A percentile compares a stretch with the other conserved stretches of the same genome.
These are phyloP conservation scores for Lepetodrilus schrolli DNA, from an alignment of 2,888 invertebrate species.

Conservation along the genomic window DNA sequence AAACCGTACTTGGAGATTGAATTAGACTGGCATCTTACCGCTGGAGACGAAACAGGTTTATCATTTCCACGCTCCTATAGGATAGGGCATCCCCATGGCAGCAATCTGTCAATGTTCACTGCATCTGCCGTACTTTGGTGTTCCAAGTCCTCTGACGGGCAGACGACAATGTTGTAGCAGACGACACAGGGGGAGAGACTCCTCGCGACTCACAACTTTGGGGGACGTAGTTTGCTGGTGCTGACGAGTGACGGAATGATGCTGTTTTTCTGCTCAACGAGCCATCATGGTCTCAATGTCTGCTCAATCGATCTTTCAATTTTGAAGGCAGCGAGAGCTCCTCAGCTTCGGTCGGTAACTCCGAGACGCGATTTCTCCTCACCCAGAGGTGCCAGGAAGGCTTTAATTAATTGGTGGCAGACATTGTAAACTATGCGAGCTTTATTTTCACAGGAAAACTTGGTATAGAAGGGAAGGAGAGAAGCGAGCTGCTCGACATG, in stretches of 20 bases:
- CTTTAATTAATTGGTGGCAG: slow-evolving; percentile 34
- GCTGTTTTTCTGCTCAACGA: neutral
- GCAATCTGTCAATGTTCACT: neutral
- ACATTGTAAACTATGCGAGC: slow-evolving; percentile 33
- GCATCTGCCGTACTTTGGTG: neutral
- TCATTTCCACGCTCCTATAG: slow-evolving; percentile 2
- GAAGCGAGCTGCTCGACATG: neutral
- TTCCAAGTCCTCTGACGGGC: neutral
- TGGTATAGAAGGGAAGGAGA: slow-evolving; percentile 25
- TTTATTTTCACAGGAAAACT: slow-evolving; percentile 41
- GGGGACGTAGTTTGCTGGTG: neutral
- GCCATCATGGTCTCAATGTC: slow-evolving; percentile 5
- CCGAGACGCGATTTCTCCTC: slow-evolving; percentile 7
- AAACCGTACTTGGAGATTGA: neutral
- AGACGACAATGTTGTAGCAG: slow-evolving; percentile 22
- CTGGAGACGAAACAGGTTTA: neutral
- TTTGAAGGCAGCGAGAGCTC: slow-evolving; percentile 3
- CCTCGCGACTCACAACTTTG: neutral
- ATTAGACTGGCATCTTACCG: slow-evolving; percentile 1
- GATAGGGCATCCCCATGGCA: slow-evolving; percentile 5
- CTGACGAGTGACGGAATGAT: slow-evolving; percentile 1
- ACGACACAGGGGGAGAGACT: neutral
- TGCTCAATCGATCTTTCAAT: slow-evolving; percentile 15
- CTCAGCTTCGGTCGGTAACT: neutral
- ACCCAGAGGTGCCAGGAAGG: neutral